These are phyloP conservation scores for Leuciscus waleckii DNA, from an alignment of 2,797 vertebrate genomes.

Conservation along the genomic window DNA sequence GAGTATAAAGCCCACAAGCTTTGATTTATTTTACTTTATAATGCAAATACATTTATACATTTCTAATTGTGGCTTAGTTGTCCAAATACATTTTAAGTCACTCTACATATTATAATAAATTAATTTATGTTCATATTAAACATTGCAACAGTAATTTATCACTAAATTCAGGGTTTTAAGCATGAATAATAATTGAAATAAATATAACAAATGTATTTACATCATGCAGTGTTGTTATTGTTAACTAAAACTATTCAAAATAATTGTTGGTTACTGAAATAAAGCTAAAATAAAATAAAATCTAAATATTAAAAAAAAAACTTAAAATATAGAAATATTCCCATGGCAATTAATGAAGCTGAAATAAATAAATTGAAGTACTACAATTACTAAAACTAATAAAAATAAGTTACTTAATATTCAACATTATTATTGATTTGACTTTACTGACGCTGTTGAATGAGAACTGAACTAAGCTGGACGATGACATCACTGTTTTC, in stretches of 20 bases:
- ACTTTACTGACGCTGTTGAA: too few relatives aligned
- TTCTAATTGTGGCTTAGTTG: not conserved
- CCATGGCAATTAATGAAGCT: too few relatives aligned
- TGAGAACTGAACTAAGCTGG: too few relatives aligned
- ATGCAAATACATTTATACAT: not conserved
- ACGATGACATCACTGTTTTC: too few relatives aligned
- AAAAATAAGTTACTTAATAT: too few relatives aligned
- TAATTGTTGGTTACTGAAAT: too few relatives aligned
- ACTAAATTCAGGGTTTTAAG: not conserved
- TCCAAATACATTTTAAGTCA: not conserved
- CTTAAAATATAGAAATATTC: too few relatives aligned
- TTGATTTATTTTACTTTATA: not conserved
- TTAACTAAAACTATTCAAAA: not conserved
- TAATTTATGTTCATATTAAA: not conserved
- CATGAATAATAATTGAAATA: not conserved
- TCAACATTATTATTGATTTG: too few relatives aligned
- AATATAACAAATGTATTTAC: not conserved
- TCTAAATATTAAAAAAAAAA: too few relatives aligned
- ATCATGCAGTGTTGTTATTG: not conserved
- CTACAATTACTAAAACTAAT: too few relatives aligned
- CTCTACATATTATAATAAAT: not conserved
- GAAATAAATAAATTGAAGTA: too few relatives aligned
- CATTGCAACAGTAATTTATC: not conserved
- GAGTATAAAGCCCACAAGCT: not conserved
- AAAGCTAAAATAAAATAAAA: too few relatives aligned